These are phyloP conservation scores for Tokudaia muenninki DNA, from an alignment of 2,797 vertebrate genomes.

Conservation along the genomic window DNA sequence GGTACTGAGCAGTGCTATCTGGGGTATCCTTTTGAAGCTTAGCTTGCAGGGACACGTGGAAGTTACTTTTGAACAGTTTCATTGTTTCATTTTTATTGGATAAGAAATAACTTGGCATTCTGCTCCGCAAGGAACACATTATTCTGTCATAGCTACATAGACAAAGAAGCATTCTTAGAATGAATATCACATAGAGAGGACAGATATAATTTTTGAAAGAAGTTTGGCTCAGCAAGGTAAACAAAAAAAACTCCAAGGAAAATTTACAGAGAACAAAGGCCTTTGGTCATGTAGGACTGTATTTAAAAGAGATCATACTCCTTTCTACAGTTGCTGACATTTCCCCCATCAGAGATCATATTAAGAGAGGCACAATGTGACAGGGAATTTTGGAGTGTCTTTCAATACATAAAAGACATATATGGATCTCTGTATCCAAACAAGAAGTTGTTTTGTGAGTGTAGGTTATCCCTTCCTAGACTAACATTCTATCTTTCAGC, in stretches of 20 bases:
- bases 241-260: conserved; percentile 72
- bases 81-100: conserved; percentile 85
- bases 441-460: conserved; percentile 13
- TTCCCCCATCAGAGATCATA: neutral
- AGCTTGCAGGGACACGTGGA: conserved; percentile 82
- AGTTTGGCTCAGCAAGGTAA: conserved; percentile 79
- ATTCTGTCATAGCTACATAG: conserved; percentile 85
- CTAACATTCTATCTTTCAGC: conserved; percentile 7
- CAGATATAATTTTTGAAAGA: conserved; percentile 84
- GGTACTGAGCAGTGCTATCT: conserved; percentile 67
- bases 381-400: neutral
- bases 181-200: conserved; percentile 81
- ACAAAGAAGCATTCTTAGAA: conserved; percentile 85
- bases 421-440: neutral
- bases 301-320: conserved; percentile 34
- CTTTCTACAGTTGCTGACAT: neutral
- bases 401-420: conserved; percentile 43
- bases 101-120: conserved; percentile 83
- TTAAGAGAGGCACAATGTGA: conserved; percentile 22
- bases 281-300: conserved; percentile 52
- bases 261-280: conserved; percentile 76
- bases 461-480: neutral
- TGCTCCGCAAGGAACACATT: conserved; percentile 85
- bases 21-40: conserved; percentile 74
- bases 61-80: conserved; percentile 83